Conservation (phyloP, 2,113 vertebrate genomes). For the Heteronetta atricapilla region DNA sequence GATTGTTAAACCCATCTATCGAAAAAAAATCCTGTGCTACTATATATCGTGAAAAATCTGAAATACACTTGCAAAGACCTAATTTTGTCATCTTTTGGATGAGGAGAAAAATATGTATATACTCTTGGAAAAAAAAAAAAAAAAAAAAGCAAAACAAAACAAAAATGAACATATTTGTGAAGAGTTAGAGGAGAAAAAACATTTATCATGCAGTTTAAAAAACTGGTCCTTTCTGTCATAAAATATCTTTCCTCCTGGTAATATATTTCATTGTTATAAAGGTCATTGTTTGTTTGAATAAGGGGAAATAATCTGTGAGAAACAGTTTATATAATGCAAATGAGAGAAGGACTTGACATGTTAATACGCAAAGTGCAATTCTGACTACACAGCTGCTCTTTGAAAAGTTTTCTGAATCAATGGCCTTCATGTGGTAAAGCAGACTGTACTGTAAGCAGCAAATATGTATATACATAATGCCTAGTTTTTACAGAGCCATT, state of each 20-base stretch:
- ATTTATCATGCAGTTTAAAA: neutral
- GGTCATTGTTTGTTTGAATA: constrained; percentile 28
- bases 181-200: constrained; percentile 1
- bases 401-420: neutral
- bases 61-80: neutral
- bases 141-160: neutral
- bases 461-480: neutral
- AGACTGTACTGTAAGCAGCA: neutral
- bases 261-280: constrained; percentile 17
- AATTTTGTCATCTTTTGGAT: neutral
- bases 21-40: too few relatives aligned
- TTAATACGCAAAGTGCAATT: neutral
- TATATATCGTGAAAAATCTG: neutral
- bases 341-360: neutral
- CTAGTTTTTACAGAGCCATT: neutral
- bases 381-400: neutral
- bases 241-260: neutral
- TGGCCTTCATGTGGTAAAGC: neutral
- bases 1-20: neutral
- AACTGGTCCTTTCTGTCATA: neutral
- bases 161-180: neutral
- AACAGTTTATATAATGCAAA: constrained; percentile 33
- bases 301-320: constrained; percentile 17
- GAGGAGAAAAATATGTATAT: neutral
- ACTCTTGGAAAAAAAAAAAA: neutral